Evolutionary conservation across 1,140 invertebrate genomes (phyloP), one percentile per base, ranked within the genome.

Genomic region (Belonocnema kinseyi): DNA sequence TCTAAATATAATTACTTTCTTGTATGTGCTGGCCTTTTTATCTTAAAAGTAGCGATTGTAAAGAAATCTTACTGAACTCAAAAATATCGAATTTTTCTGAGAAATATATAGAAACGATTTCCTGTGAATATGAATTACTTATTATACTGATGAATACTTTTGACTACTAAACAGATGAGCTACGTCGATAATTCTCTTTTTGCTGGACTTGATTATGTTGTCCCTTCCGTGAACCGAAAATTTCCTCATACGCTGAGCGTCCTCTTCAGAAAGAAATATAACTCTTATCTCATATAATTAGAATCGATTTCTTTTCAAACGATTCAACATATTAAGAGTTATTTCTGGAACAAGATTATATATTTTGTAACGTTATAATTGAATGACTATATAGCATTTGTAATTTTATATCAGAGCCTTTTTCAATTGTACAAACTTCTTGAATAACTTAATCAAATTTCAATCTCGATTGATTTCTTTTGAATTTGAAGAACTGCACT

Each of bases 121-220:
- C 33, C 61, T 66, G 33, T 66, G 61, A 66, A 66, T 66, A 66
- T 66, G 61, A 66, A 66, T 66, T 66, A 66, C 61, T 66, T 66
- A 66, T 66, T 66, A 66, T 66, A 54, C 16, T 54, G 13, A 66
- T 33, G 26, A 33, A 66, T 66, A 40, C 61, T 46, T 66, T 10
- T 16, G 26, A 40, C 12, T 40, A 26, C 33, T 40, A 14, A 61
- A 16, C 26, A 61, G 19, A 40, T 33, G 19, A 46, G 12, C 58
- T 61, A 58, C 54, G 54, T 56, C 54, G n/a, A 19, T 58, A 58
- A 12, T 12, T 58, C 16, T 4, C 16, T 12, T 40, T 21, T 66
- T 26, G 21, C 58, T 33, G 33, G 40, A 16, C 26, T 16, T 66
- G 61, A 66, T 66, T 66, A 66, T 66, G 61, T 46, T 66, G 61